These are phyloP conservation scores for Lepus timidus DNA, from an alignment of 2,113 vertebrate species.

Conservation along the genomic window DNA sequence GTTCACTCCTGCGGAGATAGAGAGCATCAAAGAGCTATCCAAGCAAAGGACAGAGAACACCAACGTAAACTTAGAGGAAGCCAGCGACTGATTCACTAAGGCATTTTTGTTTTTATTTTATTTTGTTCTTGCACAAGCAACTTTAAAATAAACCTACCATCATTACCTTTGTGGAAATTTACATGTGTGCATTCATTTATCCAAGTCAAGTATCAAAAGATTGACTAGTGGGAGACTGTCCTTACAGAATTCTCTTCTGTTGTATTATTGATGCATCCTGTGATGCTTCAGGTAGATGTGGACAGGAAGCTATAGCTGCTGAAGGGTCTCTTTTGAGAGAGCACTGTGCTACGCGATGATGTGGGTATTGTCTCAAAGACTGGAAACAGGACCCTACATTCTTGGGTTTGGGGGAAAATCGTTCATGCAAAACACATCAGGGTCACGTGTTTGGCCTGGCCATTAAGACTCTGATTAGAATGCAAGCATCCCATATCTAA, in stretches of 20 bases:
- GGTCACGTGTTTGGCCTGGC: too few species aligned
- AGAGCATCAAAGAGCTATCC: conserved; percentile 56
- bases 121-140: conserved; percentile 13
- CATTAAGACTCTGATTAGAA: too few species aligned
- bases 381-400: not conserved
- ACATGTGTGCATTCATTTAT: not conserved
- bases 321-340: not conserved
- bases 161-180: not conserved
- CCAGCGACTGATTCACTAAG: conserved; percentile 47
- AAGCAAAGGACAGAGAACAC: not conserved
- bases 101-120: not conserved
- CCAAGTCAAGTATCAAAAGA: not conserved
- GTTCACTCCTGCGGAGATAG: conserved; percentile 84
- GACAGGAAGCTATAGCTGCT: not conserved
- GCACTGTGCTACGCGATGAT: too few species aligned
- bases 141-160: conserved; percentile 21
- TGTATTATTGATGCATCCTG: too few species aligned
- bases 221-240: not conserved
- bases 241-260: not conserved
- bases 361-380: too few species aligned
- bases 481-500: too few species aligned
- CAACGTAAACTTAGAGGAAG: not conserved
- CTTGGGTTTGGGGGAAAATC: not conserved
- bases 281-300: not conserved
- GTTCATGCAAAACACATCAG: not conserved